Evolutionary conservation across 2,888 invertebrate species (phyloP).

Genomic region (Caenorhabditis plicata): DNA sequence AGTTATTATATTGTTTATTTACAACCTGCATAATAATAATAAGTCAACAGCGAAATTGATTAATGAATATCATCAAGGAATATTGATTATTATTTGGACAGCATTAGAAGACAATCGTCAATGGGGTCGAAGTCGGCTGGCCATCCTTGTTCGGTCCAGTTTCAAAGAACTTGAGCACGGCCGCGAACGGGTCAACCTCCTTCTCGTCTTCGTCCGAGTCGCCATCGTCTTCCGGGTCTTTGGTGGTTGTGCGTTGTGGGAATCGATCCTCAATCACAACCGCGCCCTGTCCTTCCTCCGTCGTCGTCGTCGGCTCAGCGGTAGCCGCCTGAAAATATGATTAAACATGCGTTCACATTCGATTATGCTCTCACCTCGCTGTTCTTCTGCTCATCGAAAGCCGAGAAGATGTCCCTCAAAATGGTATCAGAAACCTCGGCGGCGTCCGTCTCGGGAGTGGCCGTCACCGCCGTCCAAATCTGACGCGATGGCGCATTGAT

Average conservation of each 20-base stretch:
- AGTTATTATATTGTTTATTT: no score
- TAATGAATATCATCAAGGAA: no score
- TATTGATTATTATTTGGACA: no score
- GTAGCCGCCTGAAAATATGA: conserved; percentile 9
- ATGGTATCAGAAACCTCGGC: conserved; percentile 34
- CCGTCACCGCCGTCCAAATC: conserved; percentile 45
- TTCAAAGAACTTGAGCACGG: conserved; percentile 35
- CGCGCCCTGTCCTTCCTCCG: conserved; percentile 27
- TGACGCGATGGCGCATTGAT: conserved; percentile 40
- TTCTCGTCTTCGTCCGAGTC: conserved; percentile 19
- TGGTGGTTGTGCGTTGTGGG: conserved; percentile 43
- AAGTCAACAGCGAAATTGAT: no score
- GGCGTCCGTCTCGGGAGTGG: conserved; percentile 31
- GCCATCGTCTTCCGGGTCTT: conserved; percentile 14
- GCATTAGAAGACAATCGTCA: no score
- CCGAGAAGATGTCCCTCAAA: conserved; percentile 42
- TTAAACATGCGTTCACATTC: not conserved
- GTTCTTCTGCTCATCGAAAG: conserved; percentile 39
- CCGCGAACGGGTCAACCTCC: conserved; percentile 40
- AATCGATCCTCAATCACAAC: conserved; percentile 43
- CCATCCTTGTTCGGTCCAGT: not conserved
- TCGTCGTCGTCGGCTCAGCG: conserved; percentile 10
- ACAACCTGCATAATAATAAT: no score
- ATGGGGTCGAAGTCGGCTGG: no score
- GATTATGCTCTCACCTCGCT: conserved; percentile 9